phyloP scores from a whole-genome alignment of 2,113 vertebrate species.

The Ascaphus truei region DNA sequence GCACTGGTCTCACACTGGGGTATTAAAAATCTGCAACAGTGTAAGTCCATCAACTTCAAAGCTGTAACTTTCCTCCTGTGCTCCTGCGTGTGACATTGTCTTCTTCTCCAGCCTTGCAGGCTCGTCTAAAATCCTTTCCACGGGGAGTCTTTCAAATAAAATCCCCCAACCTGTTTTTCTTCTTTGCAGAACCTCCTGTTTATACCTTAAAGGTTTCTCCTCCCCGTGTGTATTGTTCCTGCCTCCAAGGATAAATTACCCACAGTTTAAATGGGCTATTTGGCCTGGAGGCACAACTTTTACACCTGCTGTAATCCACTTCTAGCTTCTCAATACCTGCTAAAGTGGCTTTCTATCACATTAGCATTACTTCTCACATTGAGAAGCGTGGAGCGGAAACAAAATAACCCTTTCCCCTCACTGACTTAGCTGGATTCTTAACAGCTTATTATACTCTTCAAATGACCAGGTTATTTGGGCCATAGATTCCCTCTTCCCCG shows the following conservation, averaged over 20 bases:
- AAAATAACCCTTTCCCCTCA: no score
- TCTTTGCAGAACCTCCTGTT: conserved; percentile 14
- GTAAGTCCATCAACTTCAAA: neutral
- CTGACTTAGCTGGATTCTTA: no score
- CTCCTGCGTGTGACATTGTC: neutral
- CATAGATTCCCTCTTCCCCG: no score
- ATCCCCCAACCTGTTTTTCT: conserved; percentile 32
- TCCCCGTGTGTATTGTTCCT: conserved; percentile 17
- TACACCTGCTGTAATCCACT: conserved; percentile 12
- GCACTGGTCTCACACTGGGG: neutral
- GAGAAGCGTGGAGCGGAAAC: no score
- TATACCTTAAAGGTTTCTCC: conserved; percentile 16
- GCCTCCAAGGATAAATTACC: neutral
- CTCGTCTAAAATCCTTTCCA: neutral
- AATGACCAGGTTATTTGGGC: no score
- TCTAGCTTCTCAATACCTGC: neutral
- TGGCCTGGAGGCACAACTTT: conserved; percentile 1
- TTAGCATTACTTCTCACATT: neutral
- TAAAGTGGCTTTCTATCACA: neutral
- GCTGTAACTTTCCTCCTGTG: no score
- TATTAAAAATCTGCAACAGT: neutral
- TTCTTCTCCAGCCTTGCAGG: neutral
- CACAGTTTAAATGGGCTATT: neutral
- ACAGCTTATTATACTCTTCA: no score
- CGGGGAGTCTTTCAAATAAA: neutral